phyloP scores from a whole-genome alignment of 2,113 vertebrate genomes.

The Sclerurus mexicanus region DNA sequence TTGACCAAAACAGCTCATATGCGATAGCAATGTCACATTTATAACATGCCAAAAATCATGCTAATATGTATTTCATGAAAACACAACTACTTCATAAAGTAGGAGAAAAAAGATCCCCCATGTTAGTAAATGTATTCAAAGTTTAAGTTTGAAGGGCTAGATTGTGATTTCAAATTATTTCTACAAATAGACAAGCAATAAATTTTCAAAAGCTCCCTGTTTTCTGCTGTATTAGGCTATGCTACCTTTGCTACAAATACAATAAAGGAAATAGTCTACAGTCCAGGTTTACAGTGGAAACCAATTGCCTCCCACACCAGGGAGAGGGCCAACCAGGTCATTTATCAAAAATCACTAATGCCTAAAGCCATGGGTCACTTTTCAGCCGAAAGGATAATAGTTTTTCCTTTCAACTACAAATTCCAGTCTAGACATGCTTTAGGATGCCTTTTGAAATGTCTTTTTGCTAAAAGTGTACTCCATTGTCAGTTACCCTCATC shows the following conservation, averaged over 20 bases:
- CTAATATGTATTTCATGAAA: not conserved
- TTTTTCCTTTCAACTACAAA: slow-evolving; percentile 56
- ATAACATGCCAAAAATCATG: slow-evolving; percentile 1
- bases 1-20: slow-evolving; percentile 55
- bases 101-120: not conserved
- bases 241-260: not conserved
- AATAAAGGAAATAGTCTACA: not conserved
- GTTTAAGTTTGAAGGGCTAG: not conserved
- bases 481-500: not conserved
- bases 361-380: slow-evolving; percentile 60
- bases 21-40: slow-evolving; percentile 7
- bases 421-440: slow-evolving; percentile 32
- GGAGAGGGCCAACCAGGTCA: not conserved
- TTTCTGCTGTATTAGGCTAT: not conserved
- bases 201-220: not conserved
- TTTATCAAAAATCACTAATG: slow-evolving; percentile 59
- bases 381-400: slow-evolving; percentile 53
- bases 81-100: not conserved
- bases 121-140: not conserved
- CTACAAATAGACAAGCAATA: not conserved
- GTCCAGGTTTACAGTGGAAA: slow-evolving; percentile 24
- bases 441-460: slow-evolving; percentile 22
- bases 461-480: slow-evolving; percentile 32
- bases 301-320: not conserved
- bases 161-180: not conserved